Evolutionary conservation across 2,797 vertebrate genomes (phyloP), one percentile per base, ranked within the genome.

Genomic region (Pogoniulus pusillus): DNA sequence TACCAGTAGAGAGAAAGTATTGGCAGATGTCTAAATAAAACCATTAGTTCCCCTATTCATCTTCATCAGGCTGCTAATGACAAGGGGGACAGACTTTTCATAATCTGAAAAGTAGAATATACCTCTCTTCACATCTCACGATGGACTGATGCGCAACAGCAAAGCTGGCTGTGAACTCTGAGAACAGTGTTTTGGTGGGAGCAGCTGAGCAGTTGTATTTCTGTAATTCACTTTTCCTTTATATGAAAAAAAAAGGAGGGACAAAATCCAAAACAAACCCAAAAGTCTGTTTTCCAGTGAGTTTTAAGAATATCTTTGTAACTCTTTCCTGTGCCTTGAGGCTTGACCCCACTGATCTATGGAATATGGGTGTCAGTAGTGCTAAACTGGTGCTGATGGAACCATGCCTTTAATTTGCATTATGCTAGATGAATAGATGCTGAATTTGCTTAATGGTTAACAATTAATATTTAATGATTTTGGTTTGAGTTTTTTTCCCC

Each of bases 21-120:
- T 96, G 78, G n/a, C 85, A 73, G 32, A 55, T 70, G 27, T 91
- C 90, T 95, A 87, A 94, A 64, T 63, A 88, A 68, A 89, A 75
- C 16, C 68, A 80, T 75, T 69, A 8, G 43, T 90, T 91, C 87
- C 35, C 43, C 54, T 90, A 91, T 91, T 89, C 5, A 15, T 72
- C 68, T 90, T 95, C 59, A 47, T 85, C 72, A 59, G 53, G 11
- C 47, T 90, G 62, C 58, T 94, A 69, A 88, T 43, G 55, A 74
- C 57, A 73, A 71, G 41, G 62, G 86, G 54, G 77, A 68, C 69
- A 39, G 41, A 34, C 12, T 83, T 45, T 75, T 54, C 34, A 62
- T 84, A 79, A 39, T 47, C 77, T 68, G 27, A 58, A 70, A 70
- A 85, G 54, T 12, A 68, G 45, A 66, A 64, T 34, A 77, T 16